phyloP scores from a whole-genome alignment of 1,140 invertebrate species.

The Acromyrmex echinatior region DNA sequence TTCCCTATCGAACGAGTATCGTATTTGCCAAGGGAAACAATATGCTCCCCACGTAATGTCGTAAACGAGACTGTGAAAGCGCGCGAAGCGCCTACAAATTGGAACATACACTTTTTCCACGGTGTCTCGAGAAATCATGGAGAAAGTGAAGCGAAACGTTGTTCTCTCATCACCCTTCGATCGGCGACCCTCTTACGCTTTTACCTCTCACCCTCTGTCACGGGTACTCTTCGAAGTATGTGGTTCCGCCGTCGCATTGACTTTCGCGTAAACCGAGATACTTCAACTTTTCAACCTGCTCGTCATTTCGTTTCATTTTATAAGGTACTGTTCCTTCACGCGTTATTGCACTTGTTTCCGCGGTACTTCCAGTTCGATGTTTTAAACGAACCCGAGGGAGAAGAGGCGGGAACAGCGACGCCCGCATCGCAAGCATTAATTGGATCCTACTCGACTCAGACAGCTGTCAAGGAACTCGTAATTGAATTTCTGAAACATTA shows the following conservation, averaged over 20 bases:
- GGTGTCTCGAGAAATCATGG: conserved; percentile 33
- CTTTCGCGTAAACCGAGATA: conserved; percentile 53
- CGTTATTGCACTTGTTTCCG: conserved; percentile 45
- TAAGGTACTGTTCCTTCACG: conserved; percentile 21
- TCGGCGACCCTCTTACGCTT: conserved; percentile 17
- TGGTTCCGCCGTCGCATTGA: conserved; percentile 25
- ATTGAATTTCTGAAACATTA: conserved; percentile 78
- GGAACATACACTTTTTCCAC: conserved; percentile 46
- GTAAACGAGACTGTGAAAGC: conserved; percentile 71
- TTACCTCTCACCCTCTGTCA: background rate
- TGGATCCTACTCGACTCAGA: conserved; percentile 71
- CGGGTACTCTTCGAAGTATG: background rate
- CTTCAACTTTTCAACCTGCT: conserved; percentile 40
- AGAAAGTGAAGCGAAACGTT: conserved; percentile 34
- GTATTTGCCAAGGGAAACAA: conserved; percentile 50
- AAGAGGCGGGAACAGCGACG: conserved; percentile 20
- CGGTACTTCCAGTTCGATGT: conserved; percentile 38
- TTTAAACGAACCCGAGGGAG: conserved; percentile 18
- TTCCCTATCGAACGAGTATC: conserved; percentile 29
- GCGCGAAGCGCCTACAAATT: conserved; percentile 60
- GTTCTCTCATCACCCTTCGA: conserved; percentile 38
- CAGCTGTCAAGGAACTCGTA: conserved; percentile 70
- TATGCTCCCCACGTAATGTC: conserved; percentile 72
- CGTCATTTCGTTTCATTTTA: conserved; percentile 58
- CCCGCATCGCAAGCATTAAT: conserved; percentile 75